phyloP scores from a whole-genome alignment of 2,888 invertebrate genomes.

The Lutraria lutraria region DNA sequence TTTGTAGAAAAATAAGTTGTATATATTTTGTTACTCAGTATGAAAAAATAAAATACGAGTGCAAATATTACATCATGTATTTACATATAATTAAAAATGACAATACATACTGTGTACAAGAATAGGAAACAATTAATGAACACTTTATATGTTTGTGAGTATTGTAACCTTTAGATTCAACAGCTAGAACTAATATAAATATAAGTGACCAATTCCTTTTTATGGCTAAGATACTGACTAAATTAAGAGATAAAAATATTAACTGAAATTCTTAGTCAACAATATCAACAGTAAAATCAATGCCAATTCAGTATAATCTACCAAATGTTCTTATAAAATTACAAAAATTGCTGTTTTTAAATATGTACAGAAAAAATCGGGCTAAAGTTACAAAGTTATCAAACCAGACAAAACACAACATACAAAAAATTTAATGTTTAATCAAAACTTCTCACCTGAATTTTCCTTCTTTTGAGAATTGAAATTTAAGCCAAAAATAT shows the following conservation, averaged over 20 bases:
- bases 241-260: neutral
- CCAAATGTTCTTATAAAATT: too few species aligned
- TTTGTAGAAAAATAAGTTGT: neutral
- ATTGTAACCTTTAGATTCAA: neutral
- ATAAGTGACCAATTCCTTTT: neutral
- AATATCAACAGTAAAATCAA: too few species aligned
- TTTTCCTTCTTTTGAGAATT: too few species aligned
- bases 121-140: neutral
- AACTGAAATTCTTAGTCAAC: too few species aligned
- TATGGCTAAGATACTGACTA: neutral
- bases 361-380: too few species aligned
- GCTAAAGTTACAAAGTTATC: neutral
- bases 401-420: neutral
- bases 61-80: constrained; percentile 9
- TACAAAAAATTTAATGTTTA: neutral
- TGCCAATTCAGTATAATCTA: too few species aligned
- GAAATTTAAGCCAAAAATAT: too few species aligned
- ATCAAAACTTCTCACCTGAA: neutral
- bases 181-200: neutral
- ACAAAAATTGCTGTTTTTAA: too few species aligned
- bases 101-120: too few species aligned
- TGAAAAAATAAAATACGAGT: neutral
- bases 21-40: neutral
- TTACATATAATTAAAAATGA: neutral
- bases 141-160: constrained; percentile 8